Base-by-base conservation (phyloP, 2,797 vertebrate genomes). In the Aphelocoma californica region DNA sequence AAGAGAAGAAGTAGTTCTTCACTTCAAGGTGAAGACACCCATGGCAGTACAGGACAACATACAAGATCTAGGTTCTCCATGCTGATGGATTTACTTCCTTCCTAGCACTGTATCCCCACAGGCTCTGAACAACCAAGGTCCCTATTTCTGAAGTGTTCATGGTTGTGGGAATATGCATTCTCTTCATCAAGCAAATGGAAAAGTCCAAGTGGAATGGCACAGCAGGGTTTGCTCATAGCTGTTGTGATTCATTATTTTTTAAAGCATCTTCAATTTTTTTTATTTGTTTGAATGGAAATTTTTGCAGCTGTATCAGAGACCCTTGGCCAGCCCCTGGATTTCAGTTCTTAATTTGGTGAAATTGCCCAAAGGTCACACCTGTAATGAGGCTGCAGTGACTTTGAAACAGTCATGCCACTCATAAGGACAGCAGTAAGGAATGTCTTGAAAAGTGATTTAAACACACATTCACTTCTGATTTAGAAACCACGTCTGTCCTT, bases 301-400 rank as follows among this genome's bases (percentile, higher is more conserved):
- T 88, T 93, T 82, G 60, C 47, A 80, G 26, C 16, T 42, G 7
- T 53, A 28, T 84, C 72, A 92, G 53, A 89, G 28, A 71, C 31
- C 31, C 77, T 90, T 54, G 80, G 38, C 45, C 83, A 67, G 26
- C 45, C 36, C 67, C 72, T 95, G 87, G 64, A 95, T 92, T 96
- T 88, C 81, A 65, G 75, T 87, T 95, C 86, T 94, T 90, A 93
- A 96, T 94, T 85, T 95, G 81, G 9, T 87, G 67, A 81, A 92
- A 90, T 90, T 36, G 7, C 70, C 81, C 88, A 91, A 96, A 96
- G 90, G 66, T 92, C 92, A 81, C 9, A 16, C 53, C 90, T 93
- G 58, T 71, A 56, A 73, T 10, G 28, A 71, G 50, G 20, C 58
- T 71, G 25, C 25, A n/a, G 19, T 48, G 84, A 23, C 45, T 86